Evolutionary conservation across 1,140 invertebrate genomes (phyloP), one percentile per base, ranked within the genome.

Genomic region (Drosophila lacteicornis): DNA sequence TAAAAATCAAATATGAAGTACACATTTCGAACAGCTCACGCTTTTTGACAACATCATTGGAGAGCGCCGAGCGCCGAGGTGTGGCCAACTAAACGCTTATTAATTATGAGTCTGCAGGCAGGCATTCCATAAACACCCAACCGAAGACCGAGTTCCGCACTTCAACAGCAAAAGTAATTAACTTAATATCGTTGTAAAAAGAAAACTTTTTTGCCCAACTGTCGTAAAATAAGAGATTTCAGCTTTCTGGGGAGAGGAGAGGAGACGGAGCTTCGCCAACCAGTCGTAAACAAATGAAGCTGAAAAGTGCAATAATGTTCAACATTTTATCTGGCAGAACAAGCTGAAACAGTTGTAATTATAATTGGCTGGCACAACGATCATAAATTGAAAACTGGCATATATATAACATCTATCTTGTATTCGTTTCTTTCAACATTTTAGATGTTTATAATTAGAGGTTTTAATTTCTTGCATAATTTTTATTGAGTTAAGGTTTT

Each of bases 1-100:
- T 78, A 78, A 78, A 78, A 78, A 78, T 78, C 75, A 78, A 78
- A 78, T 78, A 78, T 78, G 66, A 62, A 77, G 47, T 79, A 79
- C 43, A 79, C 17, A 56, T 47, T 79, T 79, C 63, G 53, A 55
- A 46, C 43, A 63, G 75, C 75, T 70, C 58, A 62, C 67, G 66
- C 68, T 79, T 66, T 55, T 79, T 79, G 77, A 65, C 76, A 79
- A 79, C 76, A 66, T 80, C 69, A 60, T 80, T 80, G 77, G 27
- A 56, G 62, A 58, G 55, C 50, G 45, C 25, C 56, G 8, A 33
- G 30, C 27, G 27, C 7, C 56, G 63, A 77, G 75, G 75, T 78
- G 75, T 69, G 75, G 36, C 75, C 56, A 55, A 70, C 75, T 78
- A 78, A 78, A 78, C 57, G 65, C 73, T 65, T 53, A 57, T 71